These are phyloP conservation scores for Rattus rattus DNA, from an alignment of 2,113 vertebrate species.

Conservation along the genomic window DNA sequence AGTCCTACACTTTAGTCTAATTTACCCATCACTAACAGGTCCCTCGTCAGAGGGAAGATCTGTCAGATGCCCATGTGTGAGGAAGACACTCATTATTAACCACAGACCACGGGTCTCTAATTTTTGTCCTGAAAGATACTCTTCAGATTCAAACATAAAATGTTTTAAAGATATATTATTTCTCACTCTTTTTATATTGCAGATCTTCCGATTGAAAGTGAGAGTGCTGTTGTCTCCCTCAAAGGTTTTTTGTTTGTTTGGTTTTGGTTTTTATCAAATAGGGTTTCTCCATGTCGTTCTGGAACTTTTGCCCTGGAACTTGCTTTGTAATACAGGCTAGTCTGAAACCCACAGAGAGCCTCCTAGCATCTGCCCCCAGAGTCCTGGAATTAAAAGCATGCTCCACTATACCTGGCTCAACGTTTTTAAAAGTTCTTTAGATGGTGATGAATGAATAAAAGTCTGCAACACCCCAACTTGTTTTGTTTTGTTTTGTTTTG, in stretches of 20 bases:
- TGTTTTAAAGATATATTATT: background rate
- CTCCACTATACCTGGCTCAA: too few species aligned
- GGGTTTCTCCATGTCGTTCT: too few species aligned
- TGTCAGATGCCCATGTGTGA: background rate
- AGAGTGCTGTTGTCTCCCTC: background rate
- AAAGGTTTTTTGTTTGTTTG: background rate
- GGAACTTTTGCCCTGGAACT: too few species aligned
- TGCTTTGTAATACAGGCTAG: too few species aligned
- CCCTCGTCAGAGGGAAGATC: background rate
- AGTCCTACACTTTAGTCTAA: background rate
- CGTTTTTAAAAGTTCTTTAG: too few species aligned
- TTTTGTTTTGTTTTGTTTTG: background rate
- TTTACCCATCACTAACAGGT: background rate
- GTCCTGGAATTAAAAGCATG: too few species aligned
- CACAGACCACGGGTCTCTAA: background rate
- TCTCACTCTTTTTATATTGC: background rate
- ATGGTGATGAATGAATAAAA: background rate
- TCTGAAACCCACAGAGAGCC: too few species aligned
- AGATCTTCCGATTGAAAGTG: background rate
- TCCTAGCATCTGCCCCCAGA: too few species aligned
- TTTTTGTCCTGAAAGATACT: background rate
- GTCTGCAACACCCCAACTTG: background rate
- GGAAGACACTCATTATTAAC: background rate
- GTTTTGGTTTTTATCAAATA: too few species aligned
- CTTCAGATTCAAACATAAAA: background rate